A percentile compares a stretch with the other conserved stretches of the same genome.
phyloP scores from a whole-genome alignment of 1,140 invertebrate genomes.

The Daktulosphaira vitifoliae region DNA sequence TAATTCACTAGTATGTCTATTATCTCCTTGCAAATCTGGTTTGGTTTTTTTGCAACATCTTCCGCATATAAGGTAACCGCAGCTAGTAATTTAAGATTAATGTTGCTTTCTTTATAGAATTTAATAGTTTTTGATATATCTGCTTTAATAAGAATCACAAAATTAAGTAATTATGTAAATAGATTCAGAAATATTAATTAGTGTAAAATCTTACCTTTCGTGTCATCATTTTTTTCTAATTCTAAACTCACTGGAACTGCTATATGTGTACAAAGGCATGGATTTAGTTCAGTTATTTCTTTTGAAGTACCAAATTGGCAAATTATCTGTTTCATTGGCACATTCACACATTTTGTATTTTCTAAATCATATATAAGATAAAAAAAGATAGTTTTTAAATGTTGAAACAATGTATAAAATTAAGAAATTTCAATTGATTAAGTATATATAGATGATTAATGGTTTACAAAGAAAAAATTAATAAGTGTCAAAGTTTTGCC shows the following conservation, averaged over 20 bases:
- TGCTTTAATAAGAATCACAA: too few species aligned
- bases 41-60: constrained; percentile 13
- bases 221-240: constrained; percentile 16
- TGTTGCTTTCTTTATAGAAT: constrained; percentile 6
- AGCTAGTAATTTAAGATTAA: constrained; percentile 9
- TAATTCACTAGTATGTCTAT: constrained; percentile 49
- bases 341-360: constrained; percentile 8
- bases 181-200: too few species aligned
- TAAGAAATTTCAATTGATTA: too few species aligned
- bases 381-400: too few species aligned
- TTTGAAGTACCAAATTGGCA: constrained; percentile 17
- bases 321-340: constrained; percentile 22
- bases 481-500: too few species aligned
- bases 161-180: too few species aligned
- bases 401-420: too few species aligned
- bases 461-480: too few species aligned
- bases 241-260: constrained; percentile 8
- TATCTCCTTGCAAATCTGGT: constrained; percentile 15
- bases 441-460: too few species aligned
- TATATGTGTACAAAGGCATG: constrained; percentile 7
- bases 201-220: not conserved
- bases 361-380: constrained; percentile 6
- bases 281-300: not conserved
- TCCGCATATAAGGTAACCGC: constrained; percentile 6
- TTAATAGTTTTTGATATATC: not conserved